A percentile compares a stretch with the other conserved stretches of the same genome.
These are phyloP conservation scores for Isaurus tuberculatus DNA, from an alignment of 92 coral and sea anemone species.

Conservation along the genomic window DNA sequence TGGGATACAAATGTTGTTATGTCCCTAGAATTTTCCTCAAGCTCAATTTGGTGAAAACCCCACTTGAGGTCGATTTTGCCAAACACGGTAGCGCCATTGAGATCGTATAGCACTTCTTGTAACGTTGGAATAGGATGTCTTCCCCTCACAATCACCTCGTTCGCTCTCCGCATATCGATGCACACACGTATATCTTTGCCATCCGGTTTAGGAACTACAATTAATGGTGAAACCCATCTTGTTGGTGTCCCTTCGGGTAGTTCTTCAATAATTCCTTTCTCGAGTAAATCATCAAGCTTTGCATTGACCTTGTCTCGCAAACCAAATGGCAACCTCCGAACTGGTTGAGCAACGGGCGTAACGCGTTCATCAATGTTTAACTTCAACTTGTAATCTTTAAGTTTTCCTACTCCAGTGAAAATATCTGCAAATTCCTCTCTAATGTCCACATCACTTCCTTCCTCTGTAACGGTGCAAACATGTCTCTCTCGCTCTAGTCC, in stretches of 20 bases:
- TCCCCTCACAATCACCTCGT: slow-evolving; percentile 51
- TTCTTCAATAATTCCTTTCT: slow-evolving; percentile 51
- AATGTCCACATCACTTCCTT: slow-evolving; percentile 55
- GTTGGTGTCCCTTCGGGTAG: slow-evolving; percentile 52
- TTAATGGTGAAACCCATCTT: slow-evolving; percentile 58
- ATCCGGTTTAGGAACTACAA: slow-evolving; percentile 50
- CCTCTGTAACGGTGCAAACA: slow-evolving; percentile 29
- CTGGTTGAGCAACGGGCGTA: slow-evolving; percentile 56
- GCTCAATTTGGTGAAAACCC: too few relatives aligned
- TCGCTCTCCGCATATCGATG: slow-evolving; percentile 61
- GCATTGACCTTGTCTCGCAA: slow-evolving; percentile 49
- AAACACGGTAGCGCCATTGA: slow-evolving; percentile 54
- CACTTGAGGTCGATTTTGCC: slow-evolving; percentile 60
- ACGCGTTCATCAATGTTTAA: slow-evolving; percentile 53
- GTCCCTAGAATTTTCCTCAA: slow-evolving; percentile 47
- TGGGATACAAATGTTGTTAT: too few relatives aligned
- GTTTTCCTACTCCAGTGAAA: slow-evolving; percentile 51
- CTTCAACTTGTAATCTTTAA: slow-evolving; percentile 63
- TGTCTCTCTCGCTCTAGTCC: neutral
- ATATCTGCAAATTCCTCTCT: slow-evolving; percentile 47
- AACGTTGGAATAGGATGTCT: slow-evolving; percentile 54
- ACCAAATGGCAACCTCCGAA: neutral
- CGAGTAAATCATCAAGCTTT: slow-evolving; percentile 60
- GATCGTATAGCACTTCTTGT: slow-evolving; percentile 54
- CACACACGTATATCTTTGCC: slow-evolving; percentile 54